A percentile compares a stretch with the other conserved stretches of the same genome.
Evolutionary conservation across 1,140 invertebrate species (phyloP).

Genomic region (Steinernema feltiae): DNA sequence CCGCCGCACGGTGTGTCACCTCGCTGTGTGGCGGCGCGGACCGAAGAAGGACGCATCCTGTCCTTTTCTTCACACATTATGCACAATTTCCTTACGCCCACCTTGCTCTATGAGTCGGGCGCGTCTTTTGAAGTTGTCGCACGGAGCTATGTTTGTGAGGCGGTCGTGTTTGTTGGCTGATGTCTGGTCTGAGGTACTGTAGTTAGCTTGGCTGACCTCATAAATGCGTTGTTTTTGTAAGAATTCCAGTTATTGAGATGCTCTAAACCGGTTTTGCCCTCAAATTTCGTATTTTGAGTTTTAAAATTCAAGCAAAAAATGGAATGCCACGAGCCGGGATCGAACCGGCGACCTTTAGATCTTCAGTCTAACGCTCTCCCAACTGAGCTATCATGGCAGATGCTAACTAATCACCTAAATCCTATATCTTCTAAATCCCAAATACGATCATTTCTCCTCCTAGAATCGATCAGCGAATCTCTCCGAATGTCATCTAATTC

Average conservation of each 20-base stretch:
- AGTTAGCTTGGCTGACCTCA: too few relatives aligned
- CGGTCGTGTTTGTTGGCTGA: background rate
- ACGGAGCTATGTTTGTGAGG: background rate
- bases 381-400: constrained; percentile 43
- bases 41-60: background rate
- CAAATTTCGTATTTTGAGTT: too few relatives aligned
- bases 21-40: background rate
- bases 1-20: constrained; percentile 4
- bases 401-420: too few relatives aligned
- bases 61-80: constrained; percentile 9
- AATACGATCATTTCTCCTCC: too few relatives aligned
- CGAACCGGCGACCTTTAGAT: constrained; percentile 44
- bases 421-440: too few relatives aligned
- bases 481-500: background rate
- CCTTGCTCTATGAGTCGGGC: background rate
- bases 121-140: background rate
- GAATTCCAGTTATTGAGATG: too few relatives aligned
- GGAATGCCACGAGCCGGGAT: constrained; percentile 29
- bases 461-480: background rate
- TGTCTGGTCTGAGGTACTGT: too few relatives aligned
- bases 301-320: too few relatives aligned
- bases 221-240: too few relatives aligned
- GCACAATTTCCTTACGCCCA: constrained; percentile 8
- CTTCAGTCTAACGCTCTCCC: constrained; percentile 49
- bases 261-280: too few relatives aligned